A percentile compares a stretch with the other conserved stretches of the same genome.
Evolutionary conservation across 64 coral and sea anemone genomes (phyloP).

Genomic region (Dendrophyllia cribrosa): DNA sequence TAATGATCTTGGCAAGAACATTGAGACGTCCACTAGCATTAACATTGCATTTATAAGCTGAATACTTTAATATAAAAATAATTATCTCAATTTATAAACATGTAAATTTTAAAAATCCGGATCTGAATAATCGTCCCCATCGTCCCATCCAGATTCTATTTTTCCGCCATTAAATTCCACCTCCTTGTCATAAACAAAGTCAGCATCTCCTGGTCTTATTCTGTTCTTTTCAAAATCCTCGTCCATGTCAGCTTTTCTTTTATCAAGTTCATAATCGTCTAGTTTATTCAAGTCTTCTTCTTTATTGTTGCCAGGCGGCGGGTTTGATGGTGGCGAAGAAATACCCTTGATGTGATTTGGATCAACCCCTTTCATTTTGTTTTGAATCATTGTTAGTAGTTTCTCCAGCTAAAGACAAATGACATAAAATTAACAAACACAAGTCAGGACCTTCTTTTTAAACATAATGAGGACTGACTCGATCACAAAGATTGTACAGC

Average conservation of each 20-base stretch:
- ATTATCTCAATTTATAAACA: too few relatives aligned
- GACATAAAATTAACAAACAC: neutral
- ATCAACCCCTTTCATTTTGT: slow-evolving; percentile 82
- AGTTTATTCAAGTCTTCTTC: slow-evolving; percentile 96
- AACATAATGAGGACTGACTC: too few relatives aligned
- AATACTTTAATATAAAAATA: too few relatives aligned
- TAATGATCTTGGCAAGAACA: too few relatives aligned
- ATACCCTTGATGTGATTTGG: slow-evolving; percentile 29
- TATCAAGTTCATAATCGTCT: slow-evolving; percentile 75
- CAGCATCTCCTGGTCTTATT: slow-evolving; percentile 84
- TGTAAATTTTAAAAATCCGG: slow-evolving; percentile 84
- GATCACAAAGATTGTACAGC: too few relatives aligned
- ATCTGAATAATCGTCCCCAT: slow-evolving; percentile 93
- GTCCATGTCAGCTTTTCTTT: slow-evolving; percentile 92
- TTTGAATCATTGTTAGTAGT: slow-evolving; percentile 83
- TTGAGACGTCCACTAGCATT: too few relatives aligned
- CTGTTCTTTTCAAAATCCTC: slow-evolving; percentile 90
- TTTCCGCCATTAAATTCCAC: slow-evolving; percentile 87
- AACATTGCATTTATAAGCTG: too few relatives aligned
- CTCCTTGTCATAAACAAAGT: slow-evolving; percentile 96
- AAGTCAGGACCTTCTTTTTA: neutral
- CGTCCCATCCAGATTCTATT: slow-evolving; percentile 94
- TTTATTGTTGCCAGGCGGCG: slow-evolving; percentile 9
- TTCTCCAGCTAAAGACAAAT: slow-evolving; percentile 79
- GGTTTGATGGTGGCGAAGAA: neutral